A percentile compares a stretch with the other conserved stretches of the same genome.
These are phyloP conservation scores for Oryzias melastigma DNA, from an alignment of 2,113 vertebrate species.

Conservation along the genomic window DNA sequence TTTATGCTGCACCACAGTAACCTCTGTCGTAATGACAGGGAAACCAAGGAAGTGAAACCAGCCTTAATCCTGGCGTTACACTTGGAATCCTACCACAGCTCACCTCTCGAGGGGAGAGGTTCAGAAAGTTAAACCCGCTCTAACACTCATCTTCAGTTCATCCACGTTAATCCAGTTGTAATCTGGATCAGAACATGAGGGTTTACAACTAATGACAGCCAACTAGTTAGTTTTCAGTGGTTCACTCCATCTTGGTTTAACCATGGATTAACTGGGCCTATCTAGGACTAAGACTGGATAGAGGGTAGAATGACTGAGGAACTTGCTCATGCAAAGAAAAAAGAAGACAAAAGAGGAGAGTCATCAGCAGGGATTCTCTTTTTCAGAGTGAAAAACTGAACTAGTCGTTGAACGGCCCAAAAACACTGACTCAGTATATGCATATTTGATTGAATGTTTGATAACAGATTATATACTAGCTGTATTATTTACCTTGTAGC, in stretches of 20 bases:
- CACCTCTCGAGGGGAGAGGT: constrained; percentile 70
- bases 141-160: constrained; percentile 67
- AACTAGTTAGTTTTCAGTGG: constrained; percentile 71
- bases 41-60: constrained; percentile 67
- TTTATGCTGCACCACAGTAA: constrained; percentile 41
- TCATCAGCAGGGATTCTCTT: constrained; percentile 22
- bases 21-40: constrained; percentile 53
- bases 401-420: constrained; percentile 19
- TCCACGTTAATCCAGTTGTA: constrained; percentile 73
- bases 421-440: constrained; percentile 31
- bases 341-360: constrained; percentile 27
- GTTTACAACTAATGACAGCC: constrained; percentile 73
- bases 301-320: constrained; percentile 41
- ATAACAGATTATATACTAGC: background rate
- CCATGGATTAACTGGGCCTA: constrained; percentile 64
- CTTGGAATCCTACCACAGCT: constrained; percentile 58
- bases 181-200: constrained; percentile 72
- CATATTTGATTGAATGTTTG: background rate
- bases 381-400: constrained; percentile 28
- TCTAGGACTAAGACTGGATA: constrained; percentile 46
- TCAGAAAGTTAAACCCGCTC: constrained; percentile 73
- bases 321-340: constrained; percentile 26
- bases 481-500: background rate
- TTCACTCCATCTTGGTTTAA: constrained; percentile 65
- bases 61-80: constrained; percentile 69